Evolutionary conservation across 2,797 vertebrate species (phyloP), one percentile per base, ranked within the genome.

Genomic region (Lagodon rhomboides): DNA sequence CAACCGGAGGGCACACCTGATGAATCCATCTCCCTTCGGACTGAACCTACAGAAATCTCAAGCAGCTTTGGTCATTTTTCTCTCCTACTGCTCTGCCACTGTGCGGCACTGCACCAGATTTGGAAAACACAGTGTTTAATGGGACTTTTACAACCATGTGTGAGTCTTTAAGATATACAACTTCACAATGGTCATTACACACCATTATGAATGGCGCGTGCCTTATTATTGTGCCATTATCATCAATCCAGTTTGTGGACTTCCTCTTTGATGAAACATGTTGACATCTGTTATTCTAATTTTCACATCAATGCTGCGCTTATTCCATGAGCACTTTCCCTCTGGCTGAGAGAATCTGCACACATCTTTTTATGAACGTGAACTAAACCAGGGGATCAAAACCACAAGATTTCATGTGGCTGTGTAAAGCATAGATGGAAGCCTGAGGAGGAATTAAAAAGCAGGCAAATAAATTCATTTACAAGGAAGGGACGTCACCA

Each of bases 271-370:
- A 81, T 80, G 68, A 89, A 91, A 93, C 77, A 68, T 72, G 50
- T 55, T 82, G 78, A 92, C 91, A 93, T 94, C 85, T 93, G 91
- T 85, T 94, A 91, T 93, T 92, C 80, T 79, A 82, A 86, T 89
- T 94, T 79, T 80, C 66, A 87, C 80, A 84, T 84, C 64, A 72
- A 63, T 77, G 56, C 73, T 73, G 77, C 46, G 20, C 66, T 85
- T 85, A 79, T 86, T 87, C 63, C 77, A 78, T 60, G 74, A 86
- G 70, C 66, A 70, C 30, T 85, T 84, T 81, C 72, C 51, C 46
- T 82, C 60, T 84, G 68, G 68, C 79, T 72, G 56, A 85, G 70
- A 87, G 38, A 63, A 70, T 77, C 72, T 75, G 74, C 71, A 75
- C 77, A 75, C 73, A 49, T 80, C 81, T 87, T 92, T 91, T 93